These are phyloP conservation scores for Nomada fabriciana DNA, from an alignment of 2,888 invertebrate genomes.

Conservation along the genomic window DNA sequence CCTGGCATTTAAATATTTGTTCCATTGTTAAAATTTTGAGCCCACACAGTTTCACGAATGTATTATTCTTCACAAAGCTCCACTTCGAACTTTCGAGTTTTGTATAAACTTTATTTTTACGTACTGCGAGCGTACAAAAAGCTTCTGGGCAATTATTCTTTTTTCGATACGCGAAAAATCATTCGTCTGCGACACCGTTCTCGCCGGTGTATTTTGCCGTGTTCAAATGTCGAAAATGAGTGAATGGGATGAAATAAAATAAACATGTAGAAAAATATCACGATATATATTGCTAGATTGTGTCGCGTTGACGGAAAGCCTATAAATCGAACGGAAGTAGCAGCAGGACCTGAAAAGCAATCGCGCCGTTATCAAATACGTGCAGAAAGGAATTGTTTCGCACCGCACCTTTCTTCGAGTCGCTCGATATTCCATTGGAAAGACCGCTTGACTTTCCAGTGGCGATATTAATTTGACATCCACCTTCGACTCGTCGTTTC, in stretches of 20 bases:
- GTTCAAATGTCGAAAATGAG: too few relatives aligned
- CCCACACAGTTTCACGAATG: too few relatives aligned
- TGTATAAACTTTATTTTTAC: too few relatives aligned
- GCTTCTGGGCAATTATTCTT: too few relatives aligned
- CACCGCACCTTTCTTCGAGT: slow-evolving; percentile 15
- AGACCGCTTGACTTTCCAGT: slow-evolving; percentile 37
- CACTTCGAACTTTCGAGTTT: too few relatives aligned
- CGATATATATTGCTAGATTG: background rate
- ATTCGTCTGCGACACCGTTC: too few relatives aligned
- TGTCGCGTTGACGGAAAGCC: background rate
- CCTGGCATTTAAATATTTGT: too few relatives aligned
- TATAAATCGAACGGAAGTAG: background rate
- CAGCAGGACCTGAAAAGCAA: slow-evolving; percentile 11
- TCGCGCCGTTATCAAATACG: slow-evolving; percentile 29
- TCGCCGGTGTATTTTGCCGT: background rate
- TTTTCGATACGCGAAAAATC: background rate
- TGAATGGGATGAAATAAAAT: background rate
- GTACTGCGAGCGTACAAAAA: too few relatives aligned
- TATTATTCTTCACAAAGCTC: too few relatives aligned
- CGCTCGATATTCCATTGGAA: slow-evolving; percentile 43
- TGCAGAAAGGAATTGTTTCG: slow-evolving; percentile 36
- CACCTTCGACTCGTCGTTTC: slow-evolving; percentile 27
- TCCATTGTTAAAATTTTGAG: too few relatives aligned
- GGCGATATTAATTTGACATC: slow-evolving; percentile 63
- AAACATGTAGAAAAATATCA: background rate